Base-by-base conservation (phyloP, 1,140 invertebrate species). In the Teleogryllus occipitalis region DNA sequence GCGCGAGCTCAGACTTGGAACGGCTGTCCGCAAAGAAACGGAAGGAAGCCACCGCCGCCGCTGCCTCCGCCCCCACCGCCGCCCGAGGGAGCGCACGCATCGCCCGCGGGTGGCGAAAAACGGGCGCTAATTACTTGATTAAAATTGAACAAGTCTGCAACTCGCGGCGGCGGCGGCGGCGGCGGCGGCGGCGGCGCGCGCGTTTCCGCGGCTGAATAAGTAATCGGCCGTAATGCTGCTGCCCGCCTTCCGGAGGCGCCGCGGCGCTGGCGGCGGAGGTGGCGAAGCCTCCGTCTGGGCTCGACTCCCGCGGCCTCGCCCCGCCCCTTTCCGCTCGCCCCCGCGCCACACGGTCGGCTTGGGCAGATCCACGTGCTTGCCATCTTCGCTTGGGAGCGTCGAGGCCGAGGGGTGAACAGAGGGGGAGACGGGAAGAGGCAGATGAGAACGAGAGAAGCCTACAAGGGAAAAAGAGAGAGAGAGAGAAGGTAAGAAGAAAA, bases 71-170 rank as follows among this genome's bases (percentile, higher is more conserved):
- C 27, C 1, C 27, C 27, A 5, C 27, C 27, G 27, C 27, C 27
- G 27, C 27, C 27, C 1, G 27, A 39, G 27, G 27, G 27, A 39
- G 27, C 27, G 27, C 27, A 39, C 27, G 27, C 27, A 39, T 39
- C 7, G 54, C 10, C 54, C 10, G 54, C 54, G 54, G 54, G 10
- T 65, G 54, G 18, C 54, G 54, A 65, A 65, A 65, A 65, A 65
- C 54, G 54, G 54, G 54, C 54, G 10, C 54, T 65, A 65, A 65
- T 65, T 65, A 65, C 54, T 65, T 65, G 54, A 65, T 65, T 65
- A 65, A 65, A 65, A 65, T 65, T 65, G 54, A 65, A 65, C 54
- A 65, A 65, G 54, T 65, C 54, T 18, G 54, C 54, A 65, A 65
- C 54, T 65, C 54, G 54, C 10, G 54, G 27, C 27, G 27, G 27